Percentiles rank a stretch among this genome's conserved stretches.
Evolutionary conservation across 2,113 vertebrate species (phyloP).

Genomic region (Campylorhamphus procurvoides): DNA sequence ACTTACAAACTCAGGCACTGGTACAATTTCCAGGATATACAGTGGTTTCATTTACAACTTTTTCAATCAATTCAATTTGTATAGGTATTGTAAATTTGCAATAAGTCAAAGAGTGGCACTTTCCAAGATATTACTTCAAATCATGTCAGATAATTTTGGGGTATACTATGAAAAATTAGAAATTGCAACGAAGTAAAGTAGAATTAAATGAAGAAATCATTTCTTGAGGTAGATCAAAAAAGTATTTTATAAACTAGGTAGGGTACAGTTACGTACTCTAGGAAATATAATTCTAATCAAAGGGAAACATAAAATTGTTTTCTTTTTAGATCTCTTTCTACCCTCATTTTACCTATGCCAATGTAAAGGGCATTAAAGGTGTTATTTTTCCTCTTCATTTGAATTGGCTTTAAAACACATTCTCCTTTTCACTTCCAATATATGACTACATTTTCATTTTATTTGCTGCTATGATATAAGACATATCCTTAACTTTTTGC

Average conservation of each 20-base stretch:
- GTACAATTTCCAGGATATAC: constrained; percentile 18
- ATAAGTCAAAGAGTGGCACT: constrained; percentile 32
- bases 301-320: background rate
- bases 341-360: background rate
- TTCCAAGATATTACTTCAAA: constrained; percentile 55
- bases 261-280: background rate
- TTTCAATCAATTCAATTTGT: constrained; percentile 65
- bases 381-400: background rate
- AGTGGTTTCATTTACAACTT: constrained; percentile 63
- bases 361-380: background rate
- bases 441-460: background rate
- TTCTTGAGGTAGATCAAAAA: background rate
- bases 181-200: constrained; percentile 36
- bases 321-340: background rate
- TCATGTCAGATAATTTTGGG: constrained; percentile 12
- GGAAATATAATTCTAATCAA: background rate
- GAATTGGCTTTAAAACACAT: background rate
- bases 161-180: constrained; percentile 18
- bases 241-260: background rate
- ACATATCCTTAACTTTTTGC: background rate
- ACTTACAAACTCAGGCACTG: constrained; percentile 21
- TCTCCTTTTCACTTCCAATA: background rate
- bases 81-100: constrained; percentile 52
- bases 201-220: constrained; percentile 2
- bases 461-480: background rate